Evolutionary conservation across 2,113 vertebrate species (phyloP).

Genomic region (Cheilinus undulatus): DNA sequence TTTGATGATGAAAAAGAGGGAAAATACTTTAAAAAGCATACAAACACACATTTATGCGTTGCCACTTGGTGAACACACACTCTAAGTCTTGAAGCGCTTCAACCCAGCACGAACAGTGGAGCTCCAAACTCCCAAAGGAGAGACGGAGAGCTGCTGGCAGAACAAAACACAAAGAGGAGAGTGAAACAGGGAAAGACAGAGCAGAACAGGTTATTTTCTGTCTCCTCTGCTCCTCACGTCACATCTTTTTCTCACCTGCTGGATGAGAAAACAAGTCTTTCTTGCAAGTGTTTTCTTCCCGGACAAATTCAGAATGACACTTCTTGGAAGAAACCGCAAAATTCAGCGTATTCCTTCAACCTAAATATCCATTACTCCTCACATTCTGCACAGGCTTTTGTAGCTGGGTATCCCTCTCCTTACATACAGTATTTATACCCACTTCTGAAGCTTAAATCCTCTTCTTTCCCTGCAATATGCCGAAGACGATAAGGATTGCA

Average conservation of each 20-base stretch:
- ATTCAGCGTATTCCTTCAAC: slow-evolving; percentile 19
- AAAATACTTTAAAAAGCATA: slow-evolving; percentile 22
- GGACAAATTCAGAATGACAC: slow-evolving; percentile 36
- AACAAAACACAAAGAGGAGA: slow-evolving; percentile 45
- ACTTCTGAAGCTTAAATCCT: slow-evolving; percentile 45
- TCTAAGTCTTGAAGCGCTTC: slow-evolving; percentile 43
- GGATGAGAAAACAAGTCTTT: slow-evolving; percentile 22
- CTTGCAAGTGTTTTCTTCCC: slow-evolving; percentile 5
- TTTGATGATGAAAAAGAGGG: slow-evolving; percentile 43
- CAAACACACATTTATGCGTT: not conserved
- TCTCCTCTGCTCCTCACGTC: slow-evolving; percentile 43
- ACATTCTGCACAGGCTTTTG: slow-evolving; percentile 13
- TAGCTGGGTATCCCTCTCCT: slow-evolving; percentile 11
- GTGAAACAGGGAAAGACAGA: slow-evolving; percentile 31
- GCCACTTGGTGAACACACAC: slow-evolving; percentile 17
- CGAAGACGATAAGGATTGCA: slow-evolving; percentile 25
- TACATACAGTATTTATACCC: slow-evolving; percentile 26
- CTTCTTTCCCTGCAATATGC: slow-evolving; percentile 32
- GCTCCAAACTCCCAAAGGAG: slow-evolving; percentile 48
- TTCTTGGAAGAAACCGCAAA: slow-evolving; percentile 8
- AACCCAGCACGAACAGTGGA: slow-evolving; percentile 26
- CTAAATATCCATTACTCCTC: slow-evolving; percentile 18
- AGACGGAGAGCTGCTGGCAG: slow-evolving; percentile 51
- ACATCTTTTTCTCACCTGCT: slow-evolving; percentile 2
- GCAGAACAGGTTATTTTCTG: slow-evolving; percentile 44